Conservation (phyloP, 2,888 invertebrate genomes). For the Eupithecia subumbrata region DNA sequence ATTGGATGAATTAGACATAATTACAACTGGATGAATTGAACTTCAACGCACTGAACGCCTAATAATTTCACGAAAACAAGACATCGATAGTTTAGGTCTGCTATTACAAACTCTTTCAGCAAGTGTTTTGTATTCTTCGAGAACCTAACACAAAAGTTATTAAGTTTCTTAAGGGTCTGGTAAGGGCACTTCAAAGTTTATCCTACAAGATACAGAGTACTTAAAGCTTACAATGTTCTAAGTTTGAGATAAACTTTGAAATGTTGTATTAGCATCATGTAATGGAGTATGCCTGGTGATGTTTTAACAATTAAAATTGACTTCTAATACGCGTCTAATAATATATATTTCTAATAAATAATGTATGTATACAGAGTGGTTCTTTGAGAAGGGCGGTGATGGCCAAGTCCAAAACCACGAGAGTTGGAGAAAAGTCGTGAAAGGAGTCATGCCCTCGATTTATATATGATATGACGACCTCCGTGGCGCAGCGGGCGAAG, state of each 20-base stretch:
- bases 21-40: not conserved
- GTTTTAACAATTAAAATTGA: not conserved
- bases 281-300: not conserved
- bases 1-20: not conserved
- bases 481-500: too few species aligned
- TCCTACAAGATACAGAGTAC: not conserved
- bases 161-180: conserved; percentile 6
- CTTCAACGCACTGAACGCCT: not conserved
- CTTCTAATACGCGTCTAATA: not conserved
- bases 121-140: conserved; percentile 2
- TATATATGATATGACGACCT: too few species aligned
- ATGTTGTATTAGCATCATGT: not conserved
- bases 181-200: not conserved
- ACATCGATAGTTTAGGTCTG: not conserved
- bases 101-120: conserved; percentile 3
- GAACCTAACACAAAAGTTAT: conserved; percentile 3
- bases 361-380: not conserved
- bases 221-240: not conserved
- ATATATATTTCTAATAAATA: not conserved
- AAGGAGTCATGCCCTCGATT: too few species aligned
- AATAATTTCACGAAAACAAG: not conserved
- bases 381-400: too few species aligned
- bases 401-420: too few species aligned
- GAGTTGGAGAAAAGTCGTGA: too few species aligned
- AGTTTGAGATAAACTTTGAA: not conserved